These are phyloP conservation scores for Episyrphus balteatus DNA, from an alignment of 1,140 invertebrate genomes.

Conservation along the genomic window DNA sequence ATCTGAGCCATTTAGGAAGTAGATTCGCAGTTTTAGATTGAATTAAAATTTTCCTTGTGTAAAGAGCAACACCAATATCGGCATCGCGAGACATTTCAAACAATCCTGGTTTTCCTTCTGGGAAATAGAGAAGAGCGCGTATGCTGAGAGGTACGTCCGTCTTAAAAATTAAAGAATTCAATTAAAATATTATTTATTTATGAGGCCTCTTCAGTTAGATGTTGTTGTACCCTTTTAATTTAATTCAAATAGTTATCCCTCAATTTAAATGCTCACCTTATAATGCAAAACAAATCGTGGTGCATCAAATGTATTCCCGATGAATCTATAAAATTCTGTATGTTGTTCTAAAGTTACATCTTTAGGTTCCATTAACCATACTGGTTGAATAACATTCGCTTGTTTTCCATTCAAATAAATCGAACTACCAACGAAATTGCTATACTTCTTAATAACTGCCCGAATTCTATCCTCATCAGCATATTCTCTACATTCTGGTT, in stretches of 20 bases:
- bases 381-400: slow-evolving; percentile 76
- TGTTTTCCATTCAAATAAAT: slow-evolving; percentile 83
- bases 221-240: too few relatives aligned
- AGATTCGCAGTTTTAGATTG: slow-evolving; percentile 84
- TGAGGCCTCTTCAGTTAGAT: too few relatives aligned
- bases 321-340: slow-evolving; percentile 81
- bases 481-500: slow-evolving; percentile 77
- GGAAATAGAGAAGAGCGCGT: slow-evolving; percentile 83
- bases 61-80: slow-evolving; percentile 72
- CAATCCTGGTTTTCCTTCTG: slow-evolving; percentile 76
- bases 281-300: slow-evolving; percentile 79
- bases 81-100: slow-evolving; percentile 83
- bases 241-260: too few relatives aligned
- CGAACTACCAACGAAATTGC: slow-evolving; percentile 90
- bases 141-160: slow-evolving; percentile 88
- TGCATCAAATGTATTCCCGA: slow-evolving; percentile 71
- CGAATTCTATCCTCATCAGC: slow-evolving; percentile 74
- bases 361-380: slow-evolving; percentile 90
- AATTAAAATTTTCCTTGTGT: slow-evolving; percentile 82
- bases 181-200: background rate
- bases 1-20: slow-evolving; percentile 87
- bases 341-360: slow-evolving; percentile 77
- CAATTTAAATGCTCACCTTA: slow-evolving; percentile 30
- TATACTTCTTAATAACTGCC: slow-evolving; percentile 90
- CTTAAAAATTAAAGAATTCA: slow-evolving; percentile 7